Base-by-base conservation (phyloP, 2,888 invertebrate species). In the Caenorhabditis panamensis region DNA sequence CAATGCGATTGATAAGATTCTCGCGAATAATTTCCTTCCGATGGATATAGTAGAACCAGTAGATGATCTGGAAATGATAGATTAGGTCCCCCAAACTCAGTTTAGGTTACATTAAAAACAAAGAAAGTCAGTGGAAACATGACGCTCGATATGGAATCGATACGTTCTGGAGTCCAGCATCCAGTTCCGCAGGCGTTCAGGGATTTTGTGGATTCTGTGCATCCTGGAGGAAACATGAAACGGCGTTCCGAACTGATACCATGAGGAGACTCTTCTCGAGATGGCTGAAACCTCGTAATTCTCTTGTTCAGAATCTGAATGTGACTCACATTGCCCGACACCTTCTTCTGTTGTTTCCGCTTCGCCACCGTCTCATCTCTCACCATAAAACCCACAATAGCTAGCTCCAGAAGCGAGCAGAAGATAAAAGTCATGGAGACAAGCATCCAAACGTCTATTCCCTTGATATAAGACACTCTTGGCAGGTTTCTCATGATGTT, bases 361-460 rank as follows among this genome's bases (percentile, higher is more conserved):
- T 85, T 82, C 16, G 64, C 75, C 16, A 61, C 63, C 16, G 86
- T 86, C 36, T 89, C 87, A 78, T 87, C 85, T 68, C 86, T 84
- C 20, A 90, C 86, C 77, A 88, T 87, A 78, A 88, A 89, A 68
- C 89, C 88, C 44, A 91, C 86, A 44, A 90, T 87, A 20, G 91
- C 89, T 67, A 90, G 82, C 80, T 91, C 91, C 18, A 91, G 77
- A n/a, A 87, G 76, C 53, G 84, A 82, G 18, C 85, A 84, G 87
- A 87, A 91, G 82, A 87, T 90, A 86, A 87, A 90, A 62, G 84
- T 88, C 91, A 88, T 91, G 73, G 85, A 89, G 62, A 73, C 90
- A 53, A 88, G 88, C 91, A 87, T 90, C 90, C 87, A 91, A 62
- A 84, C 91, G 77, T 90, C 90, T 22, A 90, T 90, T 0, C 89